Base-by-base conservation (phyloP, 2,888 invertebrate genomes). In the Pediacus dermestoides region DNA sequence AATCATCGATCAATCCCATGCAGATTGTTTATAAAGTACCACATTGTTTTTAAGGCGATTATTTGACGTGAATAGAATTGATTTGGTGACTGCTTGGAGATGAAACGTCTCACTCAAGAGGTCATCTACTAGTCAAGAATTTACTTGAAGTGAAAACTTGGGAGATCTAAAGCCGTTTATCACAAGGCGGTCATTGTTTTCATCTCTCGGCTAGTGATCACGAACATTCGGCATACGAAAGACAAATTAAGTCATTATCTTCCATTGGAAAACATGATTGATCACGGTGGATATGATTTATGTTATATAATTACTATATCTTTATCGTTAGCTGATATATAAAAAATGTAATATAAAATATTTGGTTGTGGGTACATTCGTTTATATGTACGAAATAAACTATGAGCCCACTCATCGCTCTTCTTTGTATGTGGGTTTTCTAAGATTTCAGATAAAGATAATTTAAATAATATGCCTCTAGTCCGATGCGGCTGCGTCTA, bases 231-330 rank as follows among this genome's bases (percentile, higher is more conserved):
- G 48, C 50, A 42, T 50, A 42, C 41, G 44, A 46, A 54, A 57
- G 53, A 53, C 55, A 56, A 58, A 62, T 62, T 62, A 62, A 62
- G 61, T 57, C 58, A 61, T 62, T 61, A 61, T 55, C 55, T 53
- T 55, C 47, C 58, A 52, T 55, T 56, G 50, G 49, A 38, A 41
- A 50, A 53, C 51, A 46, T 58, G 61, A 63, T 63, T 57, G 61
- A 63, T 63, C 61, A 58, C 60, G 58, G 51, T 52, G 53, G 55
- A 48, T 60, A 52, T 59, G 60, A 61, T 61, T 62, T 62, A 62
- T 61, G 58, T 56, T 53, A 42, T 52, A 52, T 60, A 58, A 60
- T 59, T 60, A 60, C 54, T 41, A 53, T 55, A 55, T 52, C 50
- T 52, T 49, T 53, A 53, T 53, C 47, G 46, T 15, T 36, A 38